Conservation (phyloP, 2,797 vertebrate species). For the Spheniscus humboldti region DNA sequence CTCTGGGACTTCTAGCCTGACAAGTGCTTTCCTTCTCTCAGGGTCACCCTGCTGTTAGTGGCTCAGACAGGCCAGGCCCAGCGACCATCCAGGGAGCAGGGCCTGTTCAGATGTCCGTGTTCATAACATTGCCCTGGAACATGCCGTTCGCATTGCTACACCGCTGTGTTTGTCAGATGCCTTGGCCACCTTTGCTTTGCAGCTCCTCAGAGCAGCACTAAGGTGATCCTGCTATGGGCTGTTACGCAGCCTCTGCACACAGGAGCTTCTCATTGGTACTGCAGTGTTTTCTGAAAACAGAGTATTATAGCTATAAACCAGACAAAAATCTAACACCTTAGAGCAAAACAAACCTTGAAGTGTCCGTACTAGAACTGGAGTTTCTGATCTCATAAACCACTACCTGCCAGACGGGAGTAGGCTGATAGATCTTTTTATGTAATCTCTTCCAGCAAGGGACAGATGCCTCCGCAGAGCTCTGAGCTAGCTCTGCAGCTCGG, state of each 20-base stretch:
- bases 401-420: slow-evolving; percentile 40
- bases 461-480: slow-evolving; percentile 52
- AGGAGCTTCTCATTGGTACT: neutral
- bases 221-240: neutral
- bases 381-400: neutral
- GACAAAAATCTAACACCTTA: neutral
- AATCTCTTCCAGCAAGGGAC: slow-evolving; percentile 35
- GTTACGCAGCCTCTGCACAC: neutral
- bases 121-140: neutral
- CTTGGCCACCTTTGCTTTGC: neutral
- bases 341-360: neutral
- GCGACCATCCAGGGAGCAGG: neutral
- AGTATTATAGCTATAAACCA: neutral
- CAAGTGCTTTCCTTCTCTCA: neutral
- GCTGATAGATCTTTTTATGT: slow-evolving; percentile 20
- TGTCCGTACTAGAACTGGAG: neutral
- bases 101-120: rapidly evolving
- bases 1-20: neutral
- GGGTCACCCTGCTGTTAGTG: neutral
- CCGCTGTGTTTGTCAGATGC: rapidly evolving
- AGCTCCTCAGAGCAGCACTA: neutral
- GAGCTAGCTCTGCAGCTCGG: slow-evolving; percentile 29
- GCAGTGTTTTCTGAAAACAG: neutral
- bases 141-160: rapidly evolving
- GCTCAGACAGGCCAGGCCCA: neutral